Base-by-base conservation (phyloP, 2,113 vertebrate genomes). In the Rhabdornis inornatus region DNA sequence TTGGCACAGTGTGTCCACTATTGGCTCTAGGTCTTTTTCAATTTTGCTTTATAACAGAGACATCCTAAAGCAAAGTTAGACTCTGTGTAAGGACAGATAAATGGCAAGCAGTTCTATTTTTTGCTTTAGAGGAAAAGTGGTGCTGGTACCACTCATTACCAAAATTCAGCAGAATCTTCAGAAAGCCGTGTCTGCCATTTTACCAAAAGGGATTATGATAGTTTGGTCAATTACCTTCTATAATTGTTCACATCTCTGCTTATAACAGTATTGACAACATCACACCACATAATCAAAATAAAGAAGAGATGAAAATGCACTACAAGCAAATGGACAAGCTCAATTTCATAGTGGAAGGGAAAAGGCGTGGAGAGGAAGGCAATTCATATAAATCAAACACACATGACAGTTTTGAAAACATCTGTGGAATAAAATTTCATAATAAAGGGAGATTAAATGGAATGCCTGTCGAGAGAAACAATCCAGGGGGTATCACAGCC, bases 361-460 rank as follows among this genome's bases (percentile, higher is more conserved):
- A 95, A 95, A 80, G 55, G 59, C 35, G 24, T 82, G 40, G 60
- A 89, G 91, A 65, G 24, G 33, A 96, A 81, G 42, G 42, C 39
- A 77, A 71, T 59, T 74, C 60, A 27, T 30, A 83, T n/a, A 80
- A 80, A 80, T 69, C 37, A 45, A 94, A 78, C 55, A 89, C 42
- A 94, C 15, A 27, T 23, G 25, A 94, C 53, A 78, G 45, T 82
- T 92, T 65, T 55, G 13, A 92, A 92, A 94, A 90, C 50, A 95
- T 77, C n/a, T 82, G 79, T 79, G 42, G 49, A 89, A 65, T 68
- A 79, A 82, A 87, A 84, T 20, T 89, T 85, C 42, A 31, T 89
- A 89, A 80, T 47, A 28, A n/a, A 81, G 17, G n/a, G 37, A 87
- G 44, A 94, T 76, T 91, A 89, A 95, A 94, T 61, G 40, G 85